phyloP scores from a whole-genome alignment of 2,113 vertebrate species.

The Pachypanchax playfairii region DNA sequence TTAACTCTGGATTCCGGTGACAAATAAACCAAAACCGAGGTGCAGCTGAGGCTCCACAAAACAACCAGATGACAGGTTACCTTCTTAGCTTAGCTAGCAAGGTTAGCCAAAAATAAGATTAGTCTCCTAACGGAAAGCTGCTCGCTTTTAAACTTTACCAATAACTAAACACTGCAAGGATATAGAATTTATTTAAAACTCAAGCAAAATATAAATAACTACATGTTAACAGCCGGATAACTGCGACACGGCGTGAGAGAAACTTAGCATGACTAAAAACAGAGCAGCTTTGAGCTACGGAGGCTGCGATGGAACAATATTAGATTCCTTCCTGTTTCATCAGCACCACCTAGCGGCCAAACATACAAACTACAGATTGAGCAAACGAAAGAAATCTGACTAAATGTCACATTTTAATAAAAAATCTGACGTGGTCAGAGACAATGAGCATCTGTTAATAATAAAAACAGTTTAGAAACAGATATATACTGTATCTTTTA shows the following conservation, averaged over 20 bases:
- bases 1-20: slow-evolving; percentile 9
- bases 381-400: not conserved
- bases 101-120: slow-evolving; percentile 43
- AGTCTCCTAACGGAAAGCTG: not conserved
- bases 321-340: not conserved
- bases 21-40: not conserved
- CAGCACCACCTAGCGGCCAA: slow-evolving; percentile 27
- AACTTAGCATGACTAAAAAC: slow-evolving; percentile 28
- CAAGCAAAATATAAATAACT: rapidly evolving
- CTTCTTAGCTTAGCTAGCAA: slow-evolving; percentile 49
- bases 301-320: slow-evolving; percentile 28
- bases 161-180: rapidly evolving
- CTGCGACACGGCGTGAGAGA: not conserved
- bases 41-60: not conserved
- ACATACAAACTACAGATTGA: not conserved
- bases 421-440: too few species aligned
- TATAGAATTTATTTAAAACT: not conserved
- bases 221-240: not conserved
- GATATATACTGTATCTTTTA: too few species aligned
- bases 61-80: not conserved
- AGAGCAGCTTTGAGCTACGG: slow-evolving; percentile 54
- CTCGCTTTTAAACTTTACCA: not conserved
- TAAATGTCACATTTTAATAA: not conserved
- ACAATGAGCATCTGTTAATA: too few species aligned
- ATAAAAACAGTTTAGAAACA: too few species aligned